phyloP scores from a whole-genome alignment of 2,113 vertebrate species.

The Pogona vitticeps region DNA sequence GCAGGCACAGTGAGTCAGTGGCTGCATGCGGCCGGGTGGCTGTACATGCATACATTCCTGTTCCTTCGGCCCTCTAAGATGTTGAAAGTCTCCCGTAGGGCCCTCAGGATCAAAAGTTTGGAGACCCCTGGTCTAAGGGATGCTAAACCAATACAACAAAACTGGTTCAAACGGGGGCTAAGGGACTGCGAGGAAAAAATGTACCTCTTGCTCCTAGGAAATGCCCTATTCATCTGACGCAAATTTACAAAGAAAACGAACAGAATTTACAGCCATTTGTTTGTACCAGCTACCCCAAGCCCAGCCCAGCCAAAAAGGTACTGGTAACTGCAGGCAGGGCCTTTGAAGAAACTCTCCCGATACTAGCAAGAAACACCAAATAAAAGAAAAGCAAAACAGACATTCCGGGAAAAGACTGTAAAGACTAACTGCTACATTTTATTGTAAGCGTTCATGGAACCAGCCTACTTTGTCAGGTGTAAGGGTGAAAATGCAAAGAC shows the following conservation, averaged over 20 bases:
- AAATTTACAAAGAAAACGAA: background rate
- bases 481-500: too few species aligned
- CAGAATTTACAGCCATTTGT: background rate
- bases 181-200: background rate
- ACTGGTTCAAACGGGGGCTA: background rate
- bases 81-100: too few species aligned
- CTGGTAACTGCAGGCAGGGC: background rate
- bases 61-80: too few species aligned
- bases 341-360: background rate
- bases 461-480: too few species aligned
- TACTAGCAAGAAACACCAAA: background rate
- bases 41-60: too few species aligned
- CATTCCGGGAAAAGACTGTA: too few species aligned
- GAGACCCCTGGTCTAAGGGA: background rate
- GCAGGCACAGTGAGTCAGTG: too few species aligned
- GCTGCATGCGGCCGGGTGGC: too few species aligned
- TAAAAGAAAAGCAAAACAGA: too few species aligned
- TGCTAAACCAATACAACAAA: background rate
- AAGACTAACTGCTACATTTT: too few species aligned
- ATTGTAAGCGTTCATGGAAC: too few species aligned
- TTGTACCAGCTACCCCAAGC: background rate
- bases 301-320: too few species aligned
- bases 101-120: background rate
- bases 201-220: background rate
- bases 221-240: background rate